Conservation (phyloP, 1,140 invertebrate species). For the Centruroides vittatus region DNA sequence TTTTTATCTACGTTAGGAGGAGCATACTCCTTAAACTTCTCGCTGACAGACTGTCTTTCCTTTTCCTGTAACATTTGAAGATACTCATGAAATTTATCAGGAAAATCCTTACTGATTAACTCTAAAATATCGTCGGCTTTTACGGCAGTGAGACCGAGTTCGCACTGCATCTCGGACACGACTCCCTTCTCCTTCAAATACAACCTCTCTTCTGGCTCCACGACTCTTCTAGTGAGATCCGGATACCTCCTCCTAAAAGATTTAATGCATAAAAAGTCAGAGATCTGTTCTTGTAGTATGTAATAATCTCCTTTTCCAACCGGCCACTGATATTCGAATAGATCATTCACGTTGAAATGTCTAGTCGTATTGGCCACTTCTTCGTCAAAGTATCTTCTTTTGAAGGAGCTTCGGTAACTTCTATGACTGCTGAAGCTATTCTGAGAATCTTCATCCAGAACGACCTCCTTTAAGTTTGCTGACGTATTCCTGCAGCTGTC, state of each 20-base stretch:
- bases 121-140: constrained; percentile 77
- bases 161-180: constrained; percentile 81
- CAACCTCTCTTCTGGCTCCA: constrained; percentile 78
- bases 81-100: constrained; percentile 88
- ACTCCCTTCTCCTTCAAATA: constrained; percentile 68
- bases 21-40: constrained; percentile 43
- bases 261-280: constrained; percentile 79
- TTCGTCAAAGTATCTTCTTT: constrained; percentile 5
- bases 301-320: constrained; percentile 48
- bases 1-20: constrained; percentile 28
- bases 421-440: neutral
- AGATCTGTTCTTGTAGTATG: constrained; percentile 84
- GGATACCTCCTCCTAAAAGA: constrained; percentile 93
- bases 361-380: neutral
- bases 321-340: constrained; percentile 91
- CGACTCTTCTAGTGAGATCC: constrained; percentile 61
- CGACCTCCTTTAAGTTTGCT: neutral
- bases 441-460: constrained; percentile 6
- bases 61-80: constrained; percentile 63
- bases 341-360: constrained; percentile 41
- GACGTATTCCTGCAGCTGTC: constrained; percentile 2
- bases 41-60: constrained; percentile 53
- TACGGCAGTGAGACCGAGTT: constrained; percentile 83
- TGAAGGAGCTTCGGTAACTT: constrained; percentile 2
- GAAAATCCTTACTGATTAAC: constrained; percentile 88